phyloP scores from a whole-genome alignment of 2,888 invertebrate genomes.

The Trissolcus japonicus region DNA sequence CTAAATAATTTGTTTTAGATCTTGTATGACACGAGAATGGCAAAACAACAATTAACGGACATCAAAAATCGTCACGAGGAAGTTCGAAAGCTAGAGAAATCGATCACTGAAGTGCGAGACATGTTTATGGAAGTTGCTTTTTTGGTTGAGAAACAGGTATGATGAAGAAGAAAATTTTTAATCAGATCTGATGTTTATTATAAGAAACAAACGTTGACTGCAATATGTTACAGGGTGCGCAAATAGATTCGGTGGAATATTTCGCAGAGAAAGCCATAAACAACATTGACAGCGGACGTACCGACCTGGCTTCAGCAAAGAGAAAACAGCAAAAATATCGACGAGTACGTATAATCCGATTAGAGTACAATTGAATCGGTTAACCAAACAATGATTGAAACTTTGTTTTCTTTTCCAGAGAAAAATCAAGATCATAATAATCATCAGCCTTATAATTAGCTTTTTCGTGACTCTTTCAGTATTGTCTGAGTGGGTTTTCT shows the following conservation, averaged over 20 bases:
- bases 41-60: conserved; percentile 85
- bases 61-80: conserved; percentile 90
- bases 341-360: conserved; percentile 75
- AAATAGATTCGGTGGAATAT: conserved; percentile 82
- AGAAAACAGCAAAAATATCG: conserved; percentile 76
- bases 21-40: conserved; percentile 87
- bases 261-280: conserved; percentile 81
- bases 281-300: conserved; percentile 79
- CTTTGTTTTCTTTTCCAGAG: conserved; percentile 72
- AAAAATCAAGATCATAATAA: conserved; percentile 72
- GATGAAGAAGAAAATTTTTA: background rate
- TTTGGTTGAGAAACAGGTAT: conserved; percentile 85
- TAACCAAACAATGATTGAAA: background rate
- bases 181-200: too few relatives aligned
- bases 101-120: conserved; percentile 86
- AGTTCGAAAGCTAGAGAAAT: conserved; percentile 87
- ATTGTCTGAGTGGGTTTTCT: conserved; percentile 58
- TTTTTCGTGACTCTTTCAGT: conserved; percentile 61
- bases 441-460: conserved; percentile 67
- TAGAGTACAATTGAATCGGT: conserved; percentile 7
- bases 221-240: conserved; percentile 79
- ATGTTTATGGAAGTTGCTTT: conserved; percentile 90
- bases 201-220: too few relatives aligned
- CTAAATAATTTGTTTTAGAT: conserved; percentile 78
- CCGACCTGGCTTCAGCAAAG: conserved; percentile 78